phyloP scores from a whole-genome alignment of 2,888 invertebrate genomes.

The Dinocampus coccinellae region DNA sequence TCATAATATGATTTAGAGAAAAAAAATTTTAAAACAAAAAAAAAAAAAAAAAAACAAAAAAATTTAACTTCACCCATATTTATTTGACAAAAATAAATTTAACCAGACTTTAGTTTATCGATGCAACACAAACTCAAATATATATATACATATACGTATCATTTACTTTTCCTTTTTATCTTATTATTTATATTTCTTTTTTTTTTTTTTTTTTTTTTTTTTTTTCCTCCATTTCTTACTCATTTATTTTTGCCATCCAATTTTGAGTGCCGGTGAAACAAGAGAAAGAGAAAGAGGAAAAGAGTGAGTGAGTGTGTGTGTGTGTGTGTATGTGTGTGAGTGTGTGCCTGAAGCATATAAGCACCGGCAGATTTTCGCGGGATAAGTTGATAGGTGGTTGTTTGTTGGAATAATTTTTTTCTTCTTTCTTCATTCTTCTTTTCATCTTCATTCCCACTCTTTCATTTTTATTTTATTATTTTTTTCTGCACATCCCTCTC shows the following conservation, averaged over 20 bases:
- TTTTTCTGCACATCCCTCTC: neutral
- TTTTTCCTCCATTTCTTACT: neutral
- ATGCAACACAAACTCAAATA: no score
- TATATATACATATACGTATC: no score
- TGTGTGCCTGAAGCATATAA: slow-evolving; percentile 12
- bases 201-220: no score
- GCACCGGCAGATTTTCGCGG: slow-evolving; percentile 43
- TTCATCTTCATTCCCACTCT: neutral
- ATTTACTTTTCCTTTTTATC: no score
- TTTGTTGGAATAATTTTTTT: slow-evolving; percentile 24
- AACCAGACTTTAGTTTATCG: slow-evolving; percentile 39
- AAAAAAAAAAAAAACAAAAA: neutral
- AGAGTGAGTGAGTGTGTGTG: no score
- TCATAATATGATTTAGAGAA: no score
- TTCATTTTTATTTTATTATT: neutral
- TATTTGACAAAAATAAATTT: neutral
- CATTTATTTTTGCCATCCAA: slow-evolving; percentile 40
- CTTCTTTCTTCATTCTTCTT: neutral
- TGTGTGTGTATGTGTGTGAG: neutral
- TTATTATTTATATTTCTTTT: no score
- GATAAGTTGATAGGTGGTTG: slow-evolving; percentile 43
- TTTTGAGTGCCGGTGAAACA: slow-evolving; percentile 37
- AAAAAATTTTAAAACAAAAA: no score
- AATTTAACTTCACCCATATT: no score
- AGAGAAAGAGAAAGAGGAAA: neutral